A percentile compares a stretch with the other conserved stretches of the same genome.
These are phyloP conservation scores for Odontothrips loti DNA, from an alignment of 2,888 invertebrate species.

Conservation along the genomic window DNA sequence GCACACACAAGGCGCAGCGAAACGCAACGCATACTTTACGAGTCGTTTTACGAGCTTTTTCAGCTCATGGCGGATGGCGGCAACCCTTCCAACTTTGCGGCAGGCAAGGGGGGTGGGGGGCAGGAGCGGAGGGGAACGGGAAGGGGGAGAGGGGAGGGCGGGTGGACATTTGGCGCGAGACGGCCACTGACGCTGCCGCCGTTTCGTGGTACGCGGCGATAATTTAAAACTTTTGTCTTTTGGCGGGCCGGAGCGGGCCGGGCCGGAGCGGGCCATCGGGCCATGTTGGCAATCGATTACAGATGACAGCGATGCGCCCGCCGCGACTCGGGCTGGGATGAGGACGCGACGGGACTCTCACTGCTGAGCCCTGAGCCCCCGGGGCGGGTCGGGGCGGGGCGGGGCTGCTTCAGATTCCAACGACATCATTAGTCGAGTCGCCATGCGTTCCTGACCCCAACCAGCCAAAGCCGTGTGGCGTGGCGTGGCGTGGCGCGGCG, in stretches of 20 bases:
- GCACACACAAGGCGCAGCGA: not conserved
- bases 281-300: not conserved
- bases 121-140: not conserved
- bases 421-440: not conserved
- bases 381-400: not conserved
- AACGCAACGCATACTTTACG: not conserved
- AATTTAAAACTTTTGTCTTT: constrained; percentile 4
- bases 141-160: not conserved
- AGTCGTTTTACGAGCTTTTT: not conserved
- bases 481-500: not conserved
- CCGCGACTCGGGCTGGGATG: too few relatives aligned
- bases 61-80: not conserved
- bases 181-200: too few relatives aligned
- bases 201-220: not conserved
- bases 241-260: too few relatives aligned
- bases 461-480: not conserved
- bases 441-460: too few relatives aligned
- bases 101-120: not conserved
- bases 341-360: not conserved
- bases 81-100: too few relatives aligned
- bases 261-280: too few relatives aligned
- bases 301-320: not conserved
- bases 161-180: not conserved
- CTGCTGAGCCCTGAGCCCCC: not conserved
- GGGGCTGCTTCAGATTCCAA: not conserved